Percentiles rank a stretch among this genome's conserved stretches.
These are phyloP conservation scores for Girardia tigrina DNA, from an alignment of 2,888 invertebrate genomes.

Conservation along the genomic window DNA sequence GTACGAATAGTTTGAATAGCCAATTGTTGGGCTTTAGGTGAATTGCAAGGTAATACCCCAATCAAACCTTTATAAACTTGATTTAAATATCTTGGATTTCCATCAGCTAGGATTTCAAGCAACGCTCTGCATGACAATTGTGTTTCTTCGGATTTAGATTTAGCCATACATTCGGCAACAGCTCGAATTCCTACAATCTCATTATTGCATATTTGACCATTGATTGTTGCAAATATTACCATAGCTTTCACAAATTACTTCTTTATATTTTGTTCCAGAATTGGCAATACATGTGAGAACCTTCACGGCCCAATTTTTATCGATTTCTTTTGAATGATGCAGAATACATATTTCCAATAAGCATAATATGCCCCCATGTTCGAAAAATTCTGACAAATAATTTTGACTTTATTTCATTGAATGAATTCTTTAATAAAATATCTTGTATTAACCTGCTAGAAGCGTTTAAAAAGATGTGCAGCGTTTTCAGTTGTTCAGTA, in stretches of 20 bases:
- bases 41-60: slow-evolving; percentile 49
- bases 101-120: slow-evolving; percentile 46
- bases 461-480: slow-evolving; percentile 48
- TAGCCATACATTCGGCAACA: slow-evolving; percentile 50
- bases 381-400: slow-evolving; percentile 49
- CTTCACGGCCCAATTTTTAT: slow-evolving; percentile 46
- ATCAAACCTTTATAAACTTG: slow-evolving; percentile 51
- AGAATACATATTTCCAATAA: slow-evolving; percentile 48
- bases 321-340: slow-evolving; percentile 47
- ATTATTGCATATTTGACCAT: neutral
- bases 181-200: slow-evolving; percentile 46
- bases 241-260: slow-evolving; percentile 50
- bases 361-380: slow-evolving; percentile 49
- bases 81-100: slow-evolving; percentile 48
- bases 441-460: slow-evolving; percentile 47
- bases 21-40: slow-evolving; percentile 51
- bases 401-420: slow-evolving; percentile 43
- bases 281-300: slow-evolving; percentile 45
- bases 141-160: slow-evolving; percentile 47
- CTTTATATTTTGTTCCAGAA: slow-evolving; percentile 49
- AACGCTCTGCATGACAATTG: slow-evolving; percentile 47
- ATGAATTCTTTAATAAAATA: neutral
- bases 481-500: slow-evolving; percentile 46
- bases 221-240: slow-evolving; percentile 40
- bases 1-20: slow-evolving; percentile 47